Base-by-base conservation (phyloP, 2,113 vertebrate species). In the Pseudolaguvia tuberculata region DNA sequence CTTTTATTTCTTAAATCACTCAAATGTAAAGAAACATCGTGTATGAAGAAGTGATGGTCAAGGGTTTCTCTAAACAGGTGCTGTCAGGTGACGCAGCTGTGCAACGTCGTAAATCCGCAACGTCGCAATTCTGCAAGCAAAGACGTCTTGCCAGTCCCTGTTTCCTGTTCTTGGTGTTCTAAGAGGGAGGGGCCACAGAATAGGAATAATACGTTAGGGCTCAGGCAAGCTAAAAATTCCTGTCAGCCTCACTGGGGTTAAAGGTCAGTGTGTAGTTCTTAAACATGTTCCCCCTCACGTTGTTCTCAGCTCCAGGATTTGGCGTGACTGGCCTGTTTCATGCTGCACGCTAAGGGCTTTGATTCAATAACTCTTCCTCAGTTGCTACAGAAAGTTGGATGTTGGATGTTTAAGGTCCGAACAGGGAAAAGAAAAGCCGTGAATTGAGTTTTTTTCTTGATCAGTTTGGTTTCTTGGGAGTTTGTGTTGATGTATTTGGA, bases 231-330 rank as follows among this genome's bases (percentile, higher is more conserved):
- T 63, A n/a, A 23, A 45, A 63, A 63, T 12, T 13, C 35, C 12
- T 45, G 35, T 63, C 87, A 86, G 76, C 77, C 59, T 80, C 8
- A 83, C 84, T 79, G 78, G 73, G 84, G 85, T 88, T 81, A 87
- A 57, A 85, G 84, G 83, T 85, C 82, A 79, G 77, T 66, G 85
- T 83, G 72, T 90, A 59, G 83, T 91, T 88, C 86, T 58, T 53
- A 70, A 21, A 27, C 76, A 70, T 73, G 25, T 82, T 83, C 2
- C 23, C 5, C 55, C 2, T 80, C 14, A 71, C 85, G 88, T 88
- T 87, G 87, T 85, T 86, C 82, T 81, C 77, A 31, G 53, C 39
- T 29, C 11, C 29, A 72, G 59, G 63, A 66, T 25, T 25, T 25
- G 42, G 7, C 18, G 6, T 29, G 31, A 70, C 62, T 21, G 53